Conservation (phyloP, 2,113 vertebrate genomes). For the Leiothrix lutea region DNA sequence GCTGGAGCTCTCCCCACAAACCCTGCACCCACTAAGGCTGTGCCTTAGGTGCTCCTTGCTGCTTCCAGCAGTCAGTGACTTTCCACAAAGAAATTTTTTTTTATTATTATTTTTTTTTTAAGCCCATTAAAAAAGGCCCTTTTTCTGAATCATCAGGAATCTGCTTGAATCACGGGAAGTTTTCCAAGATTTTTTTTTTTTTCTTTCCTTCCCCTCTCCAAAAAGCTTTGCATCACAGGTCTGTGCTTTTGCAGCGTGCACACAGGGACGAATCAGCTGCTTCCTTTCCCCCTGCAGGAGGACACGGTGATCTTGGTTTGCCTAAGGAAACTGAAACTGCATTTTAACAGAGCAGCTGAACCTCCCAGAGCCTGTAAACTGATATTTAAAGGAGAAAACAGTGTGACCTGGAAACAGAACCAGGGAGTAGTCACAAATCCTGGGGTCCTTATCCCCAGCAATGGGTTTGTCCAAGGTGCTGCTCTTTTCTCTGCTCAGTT, state of each 20-base stretch:
- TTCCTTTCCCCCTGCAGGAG: conserved; percentile 8
- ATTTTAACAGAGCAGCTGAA: not conserved
- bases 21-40: accelerated
- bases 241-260: not conserved
- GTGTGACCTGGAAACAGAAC: not conserved
- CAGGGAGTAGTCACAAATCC: not conserved
- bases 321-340: conserved; percentile 7
- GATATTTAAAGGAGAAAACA: conserved; percentile 3
- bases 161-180: conserved; percentile 23
- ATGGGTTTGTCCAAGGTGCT: not conserved
- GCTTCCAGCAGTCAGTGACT: not conserved
- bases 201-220: not conserved
- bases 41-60: not conserved
- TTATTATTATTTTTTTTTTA: conserved; percentile 9
- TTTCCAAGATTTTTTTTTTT: not conserved
- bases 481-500: not conserved
- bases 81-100: not conserved
- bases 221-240: not conserved
- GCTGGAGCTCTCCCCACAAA: not conserved
- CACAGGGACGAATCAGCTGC: not conserved
- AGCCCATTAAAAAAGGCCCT: not conserved
- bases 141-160: conserved; percentile 45
- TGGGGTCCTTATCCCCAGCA: not conserved
- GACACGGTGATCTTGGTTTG: conserved; percentile 10
- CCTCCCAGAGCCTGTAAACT: not conserved